phyloP scores from a whole-genome alignment of 2,113 vertebrate species.

The Thunnus thynnus region DNA sequence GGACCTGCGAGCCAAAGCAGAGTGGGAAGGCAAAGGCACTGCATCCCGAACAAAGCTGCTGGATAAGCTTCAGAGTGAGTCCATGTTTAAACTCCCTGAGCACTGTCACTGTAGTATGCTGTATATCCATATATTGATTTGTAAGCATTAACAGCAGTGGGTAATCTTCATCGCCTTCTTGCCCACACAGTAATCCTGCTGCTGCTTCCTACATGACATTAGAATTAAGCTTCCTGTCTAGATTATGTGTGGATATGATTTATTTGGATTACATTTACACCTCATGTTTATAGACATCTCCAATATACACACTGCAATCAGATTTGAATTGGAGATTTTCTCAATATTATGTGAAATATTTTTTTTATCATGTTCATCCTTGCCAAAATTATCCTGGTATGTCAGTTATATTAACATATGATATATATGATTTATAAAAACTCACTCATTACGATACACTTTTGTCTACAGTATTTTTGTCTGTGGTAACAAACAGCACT shows the following conservation, averaged over 20 bases:
- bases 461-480: too few species aligned
- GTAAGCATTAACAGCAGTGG: neutral
- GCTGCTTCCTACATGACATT: neutral
- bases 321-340: neutral
- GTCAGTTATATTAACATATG: too few species aligned
- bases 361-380: too few species aligned
- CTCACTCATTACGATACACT: too few species aligned
- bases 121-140: neutral
- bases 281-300: neutral
- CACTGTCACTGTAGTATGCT: neutral
- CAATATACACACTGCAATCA: neutral
- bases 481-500: too few species aligned
- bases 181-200: neutral
- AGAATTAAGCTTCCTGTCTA: neutral
- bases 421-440: too few species aligned
- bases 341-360: too few species aligned
- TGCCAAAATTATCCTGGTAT: too few species aligned
- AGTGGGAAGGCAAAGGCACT: slow-evolving; percentile 97
- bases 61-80: slow-evolving; percentile 98
- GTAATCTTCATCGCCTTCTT: neutral
- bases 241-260: neutral
- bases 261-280: neutral
- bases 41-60: slow-evolving; percentile 93
- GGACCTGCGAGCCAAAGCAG: slow-evolving; percentile 94
- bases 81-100: neutral